phyloP scores from a whole-genome alignment of 2,888 invertebrate genomes.

The Xylocampa areola region DNA sequence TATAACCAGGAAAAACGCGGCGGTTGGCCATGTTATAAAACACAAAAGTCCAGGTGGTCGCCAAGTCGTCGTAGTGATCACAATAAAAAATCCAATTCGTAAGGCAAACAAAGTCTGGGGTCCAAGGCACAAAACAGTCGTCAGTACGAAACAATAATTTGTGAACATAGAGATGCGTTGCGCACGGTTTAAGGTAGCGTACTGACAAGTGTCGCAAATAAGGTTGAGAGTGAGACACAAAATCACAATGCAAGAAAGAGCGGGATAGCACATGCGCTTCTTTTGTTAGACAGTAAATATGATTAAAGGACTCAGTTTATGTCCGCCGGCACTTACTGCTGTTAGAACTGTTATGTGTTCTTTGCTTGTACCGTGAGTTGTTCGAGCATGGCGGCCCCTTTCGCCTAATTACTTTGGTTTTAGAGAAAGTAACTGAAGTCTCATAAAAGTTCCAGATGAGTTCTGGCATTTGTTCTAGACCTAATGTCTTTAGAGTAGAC shows the following conservation, averaged over 20 bases:
- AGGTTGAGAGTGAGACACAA: background rate
- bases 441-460: no score
- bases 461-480: no score
- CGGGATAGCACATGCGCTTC: slow-evolving; percentile 16
- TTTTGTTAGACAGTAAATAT: slow-evolving; percentile 12
- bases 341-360: no score
- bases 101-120: slow-evolving; percentile 12
- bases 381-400: no score
- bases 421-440: no score
- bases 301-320: no score
- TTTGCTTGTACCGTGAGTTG: no score
- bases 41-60: slow-evolving; percentile 14
- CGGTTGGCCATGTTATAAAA: slow-evolving; percentile 2
- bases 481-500: no score
- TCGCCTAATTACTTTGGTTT: no score
- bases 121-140: slow-evolving; percentile 14
- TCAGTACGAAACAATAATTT: slow-evolving; percentile 11
- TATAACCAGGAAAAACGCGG: slow-evolving; percentile 2
- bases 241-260: slow-evolving; percentile 7
- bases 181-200: background rate
- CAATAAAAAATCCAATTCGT: slow-evolving; percentile 19
- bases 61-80: slow-evolving; percentile 12
- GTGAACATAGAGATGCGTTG: slow-evolving; percentile 2
- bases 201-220: background rate
- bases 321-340: no score